phyloP scores from a whole-genome alignment of 2,113 vertebrate species.

The Mus musculus region GRCm39 chrX:162685501-162686000 shows the following conservation, averaged over 20 bases:
- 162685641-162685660: slow-evolving; percentile 55
- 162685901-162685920: neutral
- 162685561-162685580: slow-evolving; percentile 11
- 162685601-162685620: slow-evolving; percentile 10
- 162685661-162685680: slow-evolving; percentile 56
- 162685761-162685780: slow-evolving; percentile 9
- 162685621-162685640: slow-evolving; percentile 25
- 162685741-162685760: slow-evolving; percentile 54
- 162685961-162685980: neutral
- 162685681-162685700: slow-evolving; percentile 58
- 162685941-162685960: neutral
- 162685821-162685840: slow-evolving; percentile 6
- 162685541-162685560: neutral
- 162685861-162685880: slow-evolving; percentile 29
- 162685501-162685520: slow-evolving; percentile 41
- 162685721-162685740: slow-evolving; percentile 49
- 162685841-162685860: slow-evolving; percentile 17
- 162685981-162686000: neutral
- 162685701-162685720: slow-evolving; percentile 61
- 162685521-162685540: neutral
- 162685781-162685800: slow-evolving; percentile 45
- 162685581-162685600: slow-evolving; percentile 56
- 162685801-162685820: slow-evolving; percentile 4
- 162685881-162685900: slow-evolving; percentile 46
- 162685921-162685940: neutral